Base-by-base conservation (phyloP, 1,140 invertebrate species). In the Holcopasites calliopsidis region DNA sequence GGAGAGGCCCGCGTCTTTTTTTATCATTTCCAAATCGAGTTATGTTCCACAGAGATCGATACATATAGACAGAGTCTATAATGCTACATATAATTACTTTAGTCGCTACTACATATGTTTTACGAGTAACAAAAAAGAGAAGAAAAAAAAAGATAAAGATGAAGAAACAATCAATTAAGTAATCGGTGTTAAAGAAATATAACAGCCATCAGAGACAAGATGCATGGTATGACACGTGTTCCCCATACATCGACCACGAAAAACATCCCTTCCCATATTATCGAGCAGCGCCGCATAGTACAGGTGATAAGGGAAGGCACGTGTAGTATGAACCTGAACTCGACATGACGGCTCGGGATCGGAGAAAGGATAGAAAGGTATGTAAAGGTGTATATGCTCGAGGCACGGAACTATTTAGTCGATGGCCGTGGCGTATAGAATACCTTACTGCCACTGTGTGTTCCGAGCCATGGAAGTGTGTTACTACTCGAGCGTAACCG, bases 401-500 rank as follows among this genome's bases (percentile, higher is more conserved):
- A 61, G 71, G n/a, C 50, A 35, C 68, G 58, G 58, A 76, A 64
- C 62, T 77, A n/a, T n/a, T 68, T 82, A 79, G 80, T 82, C 80
- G 80, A 82, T 82, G 79, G 62, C 79, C 79, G 74, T 77, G 79
- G 79, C 75, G 62, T 76, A 64, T 49, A 64, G 50, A 81, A 73
- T 69, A 74, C 75, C 82, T 83, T 78, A 82, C 75, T n/a, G n/a
- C n/a, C 73, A 72, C 69, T 78, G 70, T 65, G 75, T 76, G 68
- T 57, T n/a, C 55, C 80, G 58, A 70, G 66, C 71, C 26, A 54
- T 70, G 61, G 80, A 83, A 82, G 76, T 82, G 76, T 82, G 80
- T 82, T 82, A 79, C 81, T 83, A 83, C 65, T 75, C 75, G 79
- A 83, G 76, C 81, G 81, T 83, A 83, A 82, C 79, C 81, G 79